Conservation (phyloP, 2,113 vertebrate genomes). For the Eleginops maclovinus region DNA sequence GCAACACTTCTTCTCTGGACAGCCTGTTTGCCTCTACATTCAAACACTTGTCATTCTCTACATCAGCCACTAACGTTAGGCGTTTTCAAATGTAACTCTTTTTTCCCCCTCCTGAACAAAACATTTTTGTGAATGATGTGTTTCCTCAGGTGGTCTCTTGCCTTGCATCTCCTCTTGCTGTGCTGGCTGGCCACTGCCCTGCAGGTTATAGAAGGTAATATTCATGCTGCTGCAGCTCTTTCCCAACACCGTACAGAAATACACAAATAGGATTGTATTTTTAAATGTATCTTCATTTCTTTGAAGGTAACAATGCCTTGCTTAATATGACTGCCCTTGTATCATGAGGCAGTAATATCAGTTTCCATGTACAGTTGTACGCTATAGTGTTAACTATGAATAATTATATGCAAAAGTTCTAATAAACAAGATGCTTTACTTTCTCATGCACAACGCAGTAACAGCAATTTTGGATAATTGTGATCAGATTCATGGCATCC, state of each 20-base stretch:
- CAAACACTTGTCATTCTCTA: too few species aligned
- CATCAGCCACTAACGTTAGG: accelerated
- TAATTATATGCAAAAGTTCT: too few species aligned
- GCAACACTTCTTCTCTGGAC: not conserved
- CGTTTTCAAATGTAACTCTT: not conserved
- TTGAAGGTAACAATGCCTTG: too few species aligned
- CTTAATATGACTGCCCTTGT: too few species aligned
- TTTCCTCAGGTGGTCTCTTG: slow-evolving; percentile 71
- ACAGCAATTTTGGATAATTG: too few species aligned
- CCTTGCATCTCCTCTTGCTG: slow-evolving; percentile 63
- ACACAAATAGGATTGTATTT: too few species aligned
- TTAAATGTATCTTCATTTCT: too few species aligned
- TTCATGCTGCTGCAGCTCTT: slow-evolving; percentile 7
- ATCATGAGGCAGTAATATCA: too few species aligned
- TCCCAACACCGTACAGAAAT: not conserved
- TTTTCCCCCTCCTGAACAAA: not conserved
- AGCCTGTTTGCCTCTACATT: not conserved
- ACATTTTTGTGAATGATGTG: slow-evolving; percentile 28
- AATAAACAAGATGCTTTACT: too few species aligned
- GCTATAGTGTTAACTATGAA: too few species aligned
- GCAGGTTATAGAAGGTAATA: slow-evolving; percentile 78
- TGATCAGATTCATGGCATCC: not conserved
- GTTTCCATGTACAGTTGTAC: too few species aligned
- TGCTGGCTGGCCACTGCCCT: slow-evolving; percentile 61
- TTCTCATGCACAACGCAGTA: too few species aligned